Evolutionary conservation across 2,113 vertebrate species (phyloP).

Genomic region (Zingel zingel): DNA sequence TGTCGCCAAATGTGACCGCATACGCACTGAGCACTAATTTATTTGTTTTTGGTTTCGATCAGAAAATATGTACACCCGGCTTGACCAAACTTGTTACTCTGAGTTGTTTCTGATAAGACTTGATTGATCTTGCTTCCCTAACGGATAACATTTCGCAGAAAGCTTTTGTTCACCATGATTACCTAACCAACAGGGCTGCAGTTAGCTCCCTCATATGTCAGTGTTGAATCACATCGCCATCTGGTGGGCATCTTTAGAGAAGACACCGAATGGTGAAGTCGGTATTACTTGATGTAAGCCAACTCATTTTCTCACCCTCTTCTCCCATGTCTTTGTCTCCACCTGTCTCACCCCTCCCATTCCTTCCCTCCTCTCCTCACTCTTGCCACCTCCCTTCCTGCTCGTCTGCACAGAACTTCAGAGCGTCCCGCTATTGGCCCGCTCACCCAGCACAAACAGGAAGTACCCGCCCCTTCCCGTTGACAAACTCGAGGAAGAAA

Average conservation of each 20-base stretch:
- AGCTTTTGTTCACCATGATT: slow-evolving; percentile 72
- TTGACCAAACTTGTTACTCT: slow-evolving; percentile 44
- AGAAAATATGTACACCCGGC: slow-evolving; percentile 17
- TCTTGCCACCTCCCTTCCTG: slow-evolving; percentile 58
- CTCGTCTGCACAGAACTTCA: slow-evolving; percentile 88
- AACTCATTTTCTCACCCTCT: slow-evolving; percentile 24
- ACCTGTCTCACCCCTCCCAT: slow-evolving; percentile 48
- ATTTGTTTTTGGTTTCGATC: slow-evolving; percentile 21
- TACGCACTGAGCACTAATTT: background rate
- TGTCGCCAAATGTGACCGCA: slow-evolving; percentile 6
- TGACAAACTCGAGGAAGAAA: slow-evolving; percentile 98
- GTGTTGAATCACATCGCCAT: slow-evolving; percentile 53
- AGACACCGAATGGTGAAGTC: slow-evolving; percentile 18
- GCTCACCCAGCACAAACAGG: slow-evolving; percentile 98
- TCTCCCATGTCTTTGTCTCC: slow-evolving; percentile 55
- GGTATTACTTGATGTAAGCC: slow-evolving; percentile 20
- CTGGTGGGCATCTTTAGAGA: slow-evolving; percentile 63
- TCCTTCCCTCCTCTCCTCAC: slow-evolving; percentile 46
- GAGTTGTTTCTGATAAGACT: slow-evolving; percentile 44
- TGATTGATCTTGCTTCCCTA: slow-evolving; percentile 51
- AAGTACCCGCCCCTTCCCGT: slow-evolving; percentile 96
- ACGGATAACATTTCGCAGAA: slow-evolving; percentile 58
- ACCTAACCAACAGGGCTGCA: slow-evolving; percentile 65
- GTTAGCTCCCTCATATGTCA: background rate
- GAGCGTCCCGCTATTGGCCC: slow-evolving; percentile 95